Percentiles rank a stretch among this genome's conserved stretches.
Evolutionary conservation across 1,140 invertebrate genomes (phyloP).

Genomic region (Drosophila yakuba): DNA sequence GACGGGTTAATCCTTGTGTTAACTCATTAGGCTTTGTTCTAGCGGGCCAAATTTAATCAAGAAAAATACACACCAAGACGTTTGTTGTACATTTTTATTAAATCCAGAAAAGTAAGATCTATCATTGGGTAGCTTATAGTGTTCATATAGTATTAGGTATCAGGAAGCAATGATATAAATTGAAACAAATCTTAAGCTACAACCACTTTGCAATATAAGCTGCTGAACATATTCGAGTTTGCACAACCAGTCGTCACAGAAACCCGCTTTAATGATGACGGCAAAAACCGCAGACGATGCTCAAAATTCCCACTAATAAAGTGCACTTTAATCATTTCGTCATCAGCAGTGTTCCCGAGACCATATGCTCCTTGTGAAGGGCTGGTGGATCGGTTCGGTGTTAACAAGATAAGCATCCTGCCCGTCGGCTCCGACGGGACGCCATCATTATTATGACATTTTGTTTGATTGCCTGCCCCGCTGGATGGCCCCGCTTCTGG

Average conservation of each 20-base stretch:
- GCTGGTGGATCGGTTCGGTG: constrained; percentile 47
- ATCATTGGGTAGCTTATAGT: too few species aligned
- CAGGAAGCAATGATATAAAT: too few species aligned
- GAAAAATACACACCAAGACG: not conserved
- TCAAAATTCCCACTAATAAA: constrained; percentile 62
- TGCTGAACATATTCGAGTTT: too few species aligned
- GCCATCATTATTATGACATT: constrained; percentile 84
- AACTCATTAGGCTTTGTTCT: constrained; percentile 59
- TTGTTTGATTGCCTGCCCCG: constrained; percentile 66
- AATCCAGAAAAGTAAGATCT: too few species aligned
- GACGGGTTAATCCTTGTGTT: constrained; percentile 69
- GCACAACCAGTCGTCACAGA: not conserved
- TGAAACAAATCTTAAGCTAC: too few species aligned
- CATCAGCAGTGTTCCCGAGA: constrained; percentile 32
- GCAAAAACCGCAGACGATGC: not conserved
- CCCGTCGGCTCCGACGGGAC: constrained; percentile 42
- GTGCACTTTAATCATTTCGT: constrained; percentile 65
- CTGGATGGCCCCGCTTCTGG: constrained; percentile 22
- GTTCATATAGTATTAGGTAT: too few species aligned
- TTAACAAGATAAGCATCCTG: constrained; percentile 83
- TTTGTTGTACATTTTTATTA: too few species aligned
- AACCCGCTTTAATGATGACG: not conserved
- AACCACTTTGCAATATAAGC: too few species aligned
- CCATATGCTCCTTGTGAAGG: constrained; percentile 8
- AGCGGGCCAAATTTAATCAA: not conserved